Percentiles rank a stretch among this genome's conserved stretches.
Conservation (phyloP, 1,140 invertebrate genomes). For the Scylla paramamosain region DNA sequence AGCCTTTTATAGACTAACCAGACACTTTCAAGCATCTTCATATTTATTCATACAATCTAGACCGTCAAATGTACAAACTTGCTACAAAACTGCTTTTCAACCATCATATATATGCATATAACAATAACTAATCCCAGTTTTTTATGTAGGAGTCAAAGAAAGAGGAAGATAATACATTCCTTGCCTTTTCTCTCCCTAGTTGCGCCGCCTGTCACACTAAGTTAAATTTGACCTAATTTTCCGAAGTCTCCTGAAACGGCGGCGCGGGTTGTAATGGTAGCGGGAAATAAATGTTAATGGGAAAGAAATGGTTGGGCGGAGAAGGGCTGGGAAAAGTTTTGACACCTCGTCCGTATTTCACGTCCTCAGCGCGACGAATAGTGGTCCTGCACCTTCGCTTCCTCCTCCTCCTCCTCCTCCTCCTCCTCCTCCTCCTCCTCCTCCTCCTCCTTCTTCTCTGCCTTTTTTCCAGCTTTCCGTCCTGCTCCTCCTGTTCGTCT, state of each 20-base stretch:
- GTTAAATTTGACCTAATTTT: conserved; percentile 16
- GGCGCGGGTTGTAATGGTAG: not conserved
- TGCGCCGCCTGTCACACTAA: not conserved
- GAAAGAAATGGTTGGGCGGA: conserved; percentile 12
- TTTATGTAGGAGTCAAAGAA: not conserved
- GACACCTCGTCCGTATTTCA: conserved; percentile 1
- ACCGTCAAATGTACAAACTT: not conserved
- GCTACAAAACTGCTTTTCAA: not conserved
- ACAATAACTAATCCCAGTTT: not conserved
- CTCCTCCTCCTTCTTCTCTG: not conserved
- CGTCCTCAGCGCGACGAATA: not conserved
- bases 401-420: not conserved
- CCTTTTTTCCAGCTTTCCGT: not conserved
- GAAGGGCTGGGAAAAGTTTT: not conserved
- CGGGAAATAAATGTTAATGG: conserved; percentile 23
- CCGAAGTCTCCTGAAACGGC: not conserved
- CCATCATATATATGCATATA: not conserved
- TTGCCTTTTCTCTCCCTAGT: not conserved
- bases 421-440: not conserved
- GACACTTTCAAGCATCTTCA: not conserved
- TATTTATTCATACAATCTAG: not conserved
- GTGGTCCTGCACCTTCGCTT: not conserved
- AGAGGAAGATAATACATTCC: not conserved
- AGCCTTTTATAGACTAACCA: too few species aligned
- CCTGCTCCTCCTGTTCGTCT: not conserved